Evolutionary conservation across 2,797 vertebrate species (phyloP).

Genomic region (Anolis apletophallus): DNA sequence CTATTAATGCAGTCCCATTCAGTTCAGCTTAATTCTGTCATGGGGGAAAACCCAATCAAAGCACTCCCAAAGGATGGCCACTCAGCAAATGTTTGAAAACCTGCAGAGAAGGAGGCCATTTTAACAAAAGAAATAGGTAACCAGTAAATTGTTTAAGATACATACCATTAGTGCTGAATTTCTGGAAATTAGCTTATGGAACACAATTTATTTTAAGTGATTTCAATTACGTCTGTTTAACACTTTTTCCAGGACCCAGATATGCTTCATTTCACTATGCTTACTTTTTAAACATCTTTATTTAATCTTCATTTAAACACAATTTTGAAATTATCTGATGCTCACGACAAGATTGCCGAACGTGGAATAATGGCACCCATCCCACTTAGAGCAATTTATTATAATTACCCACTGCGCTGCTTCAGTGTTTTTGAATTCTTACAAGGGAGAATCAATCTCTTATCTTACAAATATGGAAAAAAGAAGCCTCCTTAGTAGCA

Average conservation of each 20-base stretch:
- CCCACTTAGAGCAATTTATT: slow-evolving; percentile 37
- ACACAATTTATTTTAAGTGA: slow-evolving; percentile 17
- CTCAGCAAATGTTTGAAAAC: too few relatives aligned
- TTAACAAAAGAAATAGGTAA: too few relatives aligned
- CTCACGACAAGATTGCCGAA: slow-evolving; percentile 27
- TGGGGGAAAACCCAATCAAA: too few relatives aligned
- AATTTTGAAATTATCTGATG: slow-evolving; percentile 43
- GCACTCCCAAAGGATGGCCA: too few relatives aligned
- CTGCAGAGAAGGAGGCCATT: too few relatives aligned
- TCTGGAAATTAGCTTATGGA: slow-evolving; percentile 14
- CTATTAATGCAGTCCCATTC: too few relatives aligned
- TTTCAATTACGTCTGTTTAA: slow-evolving; percentile 17
- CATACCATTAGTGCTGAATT: slow-evolving; percentile 4
- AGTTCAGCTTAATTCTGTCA: too few relatives aligned
- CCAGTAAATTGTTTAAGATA: slow-evolving; percentile 29
- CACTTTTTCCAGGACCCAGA: background rate
- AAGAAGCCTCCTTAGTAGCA: background rate
- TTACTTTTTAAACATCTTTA: slow-evolving; percentile 24
- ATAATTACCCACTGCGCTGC: background rate
- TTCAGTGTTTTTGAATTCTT: slow-evolving; percentile 21
- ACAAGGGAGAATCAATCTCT: slow-evolving; percentile 27
- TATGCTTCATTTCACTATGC: slow-evolving; percentile 14
- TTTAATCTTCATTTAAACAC: slow-evolving; percentile 36
- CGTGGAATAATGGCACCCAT: slow-evolving; percentile 35
- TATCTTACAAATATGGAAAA: background rate